Conservation (phyloP, 1,140 invertebrate species). For the Leptinotarsa defecta region DNA sequence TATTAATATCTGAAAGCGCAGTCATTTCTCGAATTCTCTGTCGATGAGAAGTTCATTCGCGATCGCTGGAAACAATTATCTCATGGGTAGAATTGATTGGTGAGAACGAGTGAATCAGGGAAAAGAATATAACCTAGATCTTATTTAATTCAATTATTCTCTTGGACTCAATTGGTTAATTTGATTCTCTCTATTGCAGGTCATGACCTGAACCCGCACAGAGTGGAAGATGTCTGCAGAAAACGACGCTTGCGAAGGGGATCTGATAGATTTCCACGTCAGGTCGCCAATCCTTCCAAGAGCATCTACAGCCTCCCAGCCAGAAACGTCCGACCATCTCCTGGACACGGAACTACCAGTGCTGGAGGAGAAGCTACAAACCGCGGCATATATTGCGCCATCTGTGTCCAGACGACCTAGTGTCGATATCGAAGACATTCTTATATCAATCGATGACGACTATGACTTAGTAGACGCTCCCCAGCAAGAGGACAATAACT, state of each 20-base stretch:
- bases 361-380: slow-evolving; percentile 49
- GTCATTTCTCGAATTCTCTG: background rate
- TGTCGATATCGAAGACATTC: slow-evolving; percentile 51
- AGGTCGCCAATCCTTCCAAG: slow-evolving; percentile 42
- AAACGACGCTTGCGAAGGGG: slow-evolving; percentile 28
- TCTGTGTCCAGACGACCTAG: slow-evolving; percentile 34
- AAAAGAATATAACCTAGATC: background rate
- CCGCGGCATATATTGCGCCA: slow-evolving; percentile 25
- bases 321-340: slow-evolving; percentile 43
- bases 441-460: slow-evolving; percentile 50
- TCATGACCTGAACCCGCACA: slow-evolving; percentile 30
- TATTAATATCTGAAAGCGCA: background rate
- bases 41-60: no score
- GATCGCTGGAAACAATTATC: no score
- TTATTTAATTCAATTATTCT: background rate
- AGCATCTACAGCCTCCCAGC: slow-evolving; percentile 1
- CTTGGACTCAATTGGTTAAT: background rate
- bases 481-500: slow-evolving; percentile 41
- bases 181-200: slow-evolving; percentile 36
- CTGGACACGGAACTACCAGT: slow-evolving; percentile 50
- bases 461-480: slow-evolving; percentile 22
- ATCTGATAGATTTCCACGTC: slow-evolving; percentile 50
- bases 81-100: background rate
- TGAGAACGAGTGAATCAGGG: background rate
- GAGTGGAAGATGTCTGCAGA: slow-evolving; percentile 37